Evolutionary conservation across 1,140 invertebrate genomes (phyloP).

Genomic region (Caenorhabditis briggsae): DNA sequence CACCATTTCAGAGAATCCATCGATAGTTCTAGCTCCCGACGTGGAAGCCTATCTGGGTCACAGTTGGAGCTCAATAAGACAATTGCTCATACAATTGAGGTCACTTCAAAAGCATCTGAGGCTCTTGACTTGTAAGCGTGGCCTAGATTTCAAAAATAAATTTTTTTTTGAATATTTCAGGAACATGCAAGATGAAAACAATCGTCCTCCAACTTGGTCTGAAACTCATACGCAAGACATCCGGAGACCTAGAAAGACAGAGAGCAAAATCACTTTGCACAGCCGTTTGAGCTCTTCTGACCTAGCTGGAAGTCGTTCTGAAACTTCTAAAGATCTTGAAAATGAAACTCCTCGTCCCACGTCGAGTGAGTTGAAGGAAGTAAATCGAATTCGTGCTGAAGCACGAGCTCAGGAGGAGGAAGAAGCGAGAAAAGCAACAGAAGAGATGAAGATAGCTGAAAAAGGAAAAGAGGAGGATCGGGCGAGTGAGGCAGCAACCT

Average conservation of each 20-base stretch:
- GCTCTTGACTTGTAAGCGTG: conserved; percentile 34
- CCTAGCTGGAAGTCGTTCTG: background rate
- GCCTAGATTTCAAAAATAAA: background rate
- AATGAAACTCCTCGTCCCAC: conserved; percentile 26
- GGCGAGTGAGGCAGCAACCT: background rate
- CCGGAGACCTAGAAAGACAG: conserved; percentile 10
- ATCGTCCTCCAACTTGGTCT: conserved; percentile 42
- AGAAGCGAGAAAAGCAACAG: background rate
- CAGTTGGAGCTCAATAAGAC: conserved; percentile 26
- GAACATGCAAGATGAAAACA: conserved; percentile 45
- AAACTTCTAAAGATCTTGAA: conserved; percentile 20
- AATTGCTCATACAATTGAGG: conserved; percentile 39
- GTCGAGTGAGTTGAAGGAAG: conserved; percentile 33
- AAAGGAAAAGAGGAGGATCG: conserved; percentile 1
- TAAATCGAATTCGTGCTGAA: conserved; percentile 17
- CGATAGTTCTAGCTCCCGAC: conserved; percentile 32
- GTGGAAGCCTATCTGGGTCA: conserved; percentile 33
- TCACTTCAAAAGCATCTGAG: conserved; percentile 22
- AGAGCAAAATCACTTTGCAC: conserved; percentile 30
- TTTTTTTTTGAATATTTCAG: background rate
- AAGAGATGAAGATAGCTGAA: conserved; percentile 36
- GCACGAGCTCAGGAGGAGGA: conserved; percentile 17
- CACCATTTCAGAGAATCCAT: conserved; percentile 56
- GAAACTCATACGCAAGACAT: conserved; percentile 11
- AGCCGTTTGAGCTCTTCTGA: conserved; percentile 37